These are phyloP conservation scores for Tridacna crocea DNA, from an alignment of 2,888 invertebrate genomes.

Conservation along the genomic window DNA sequence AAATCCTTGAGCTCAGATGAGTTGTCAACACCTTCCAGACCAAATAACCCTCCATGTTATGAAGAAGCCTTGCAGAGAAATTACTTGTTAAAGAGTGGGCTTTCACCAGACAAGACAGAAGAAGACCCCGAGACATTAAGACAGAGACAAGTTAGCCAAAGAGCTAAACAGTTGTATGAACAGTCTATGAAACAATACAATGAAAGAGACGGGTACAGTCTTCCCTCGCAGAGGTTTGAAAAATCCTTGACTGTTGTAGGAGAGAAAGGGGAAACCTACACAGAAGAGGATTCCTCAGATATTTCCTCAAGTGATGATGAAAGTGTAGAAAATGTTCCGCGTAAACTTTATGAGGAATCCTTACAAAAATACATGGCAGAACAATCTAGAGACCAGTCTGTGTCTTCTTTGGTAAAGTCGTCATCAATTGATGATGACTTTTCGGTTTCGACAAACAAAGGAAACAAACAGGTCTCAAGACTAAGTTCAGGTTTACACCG, in stretches of 20 bases:
- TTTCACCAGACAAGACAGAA: constrained; percentile 65
- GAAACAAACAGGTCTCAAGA: constrained; percentile 20
- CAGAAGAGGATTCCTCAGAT: constrained; percentile 42
- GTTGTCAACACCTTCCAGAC: constrained; percentile 52
- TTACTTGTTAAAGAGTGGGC: constrained; percentile 66
- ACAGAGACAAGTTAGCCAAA: constrained; percentile 75
- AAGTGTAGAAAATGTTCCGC: constrained; percentile 58
- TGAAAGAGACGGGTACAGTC: constrained; percentile 51
- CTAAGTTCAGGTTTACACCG: constrained; percentile 46
- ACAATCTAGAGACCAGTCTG: constrained; percentile 36
- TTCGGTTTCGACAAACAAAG: constrained; percentile 53
- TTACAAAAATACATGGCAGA: constrained; percentile 67
- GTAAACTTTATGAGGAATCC: constrained; percentile 77
- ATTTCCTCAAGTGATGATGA: constrained; percentile 55
- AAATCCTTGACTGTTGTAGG: constrained; percentile 54
- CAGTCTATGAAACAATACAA: constrained; percentile 71
- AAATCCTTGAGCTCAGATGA: constrained; percentile 45
- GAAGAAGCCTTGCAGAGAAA: constrained; percentile 78
- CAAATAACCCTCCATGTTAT: constrained; percentile 79
- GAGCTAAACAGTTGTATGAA: constrained; percentile 78
- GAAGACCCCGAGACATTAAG: constrained; percentile 60
- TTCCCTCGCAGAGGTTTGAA: constrained; percentile 55
- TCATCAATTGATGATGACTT: constrained; percentile 31
- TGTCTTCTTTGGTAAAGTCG: constrained; percentile 54
- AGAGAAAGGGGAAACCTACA: constrained; percentile 39